Base-by-base conservation (phyloP, 1,140 invertebrate species). In the Oppia nitens region DNA sequence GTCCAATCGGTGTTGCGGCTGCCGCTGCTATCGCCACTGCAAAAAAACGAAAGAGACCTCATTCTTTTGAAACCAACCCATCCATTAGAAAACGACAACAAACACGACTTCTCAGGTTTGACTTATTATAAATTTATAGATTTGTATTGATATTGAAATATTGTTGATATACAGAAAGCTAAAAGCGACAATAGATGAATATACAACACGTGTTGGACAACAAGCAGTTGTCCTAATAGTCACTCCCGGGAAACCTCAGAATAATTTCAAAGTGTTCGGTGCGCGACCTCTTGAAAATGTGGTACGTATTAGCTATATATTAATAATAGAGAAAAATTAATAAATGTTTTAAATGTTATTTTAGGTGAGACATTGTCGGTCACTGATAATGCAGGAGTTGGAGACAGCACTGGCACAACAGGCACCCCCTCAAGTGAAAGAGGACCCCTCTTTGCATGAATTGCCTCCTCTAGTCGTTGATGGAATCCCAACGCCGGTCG, bases 11-110 rank as follows among this genome's bases (percentile, higher is more conserved):
- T 24, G 89, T 97, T 68, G 93, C 92, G 12, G 92, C 92, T 21
- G 92, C 92, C 3, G 92, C 92, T 26, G 92, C 92, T 17, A 96
- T 97, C 65, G 87, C 90, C 6, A 93, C 91, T 17, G 87, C 89
- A 0, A 95, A 94, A 70, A 96, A 95, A 68, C 78, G 91, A 62
- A 94, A 94, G 76, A 75, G 91, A 66, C 89, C 89, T 29, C 91
- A 96, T 74, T 87, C 87, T 66, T 97, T 97, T 74, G 92, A 97
- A 76, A 96, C 92, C 54, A 96, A 97, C 79, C 92, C 93, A 4
- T 95, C 91, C 47, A 90, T 95, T 55, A 76, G 92, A 63, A 95
- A 96, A 74, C 75, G 93, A 60, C 93, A 96, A 74, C 91, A 96
- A 73, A 97, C 95, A 68, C 79, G 93, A 67, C 74, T 97, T 62